phyloP scores from a whole-genome alignment of 2,797 vertebrate species.

The Dipus sagitta region DNA sequence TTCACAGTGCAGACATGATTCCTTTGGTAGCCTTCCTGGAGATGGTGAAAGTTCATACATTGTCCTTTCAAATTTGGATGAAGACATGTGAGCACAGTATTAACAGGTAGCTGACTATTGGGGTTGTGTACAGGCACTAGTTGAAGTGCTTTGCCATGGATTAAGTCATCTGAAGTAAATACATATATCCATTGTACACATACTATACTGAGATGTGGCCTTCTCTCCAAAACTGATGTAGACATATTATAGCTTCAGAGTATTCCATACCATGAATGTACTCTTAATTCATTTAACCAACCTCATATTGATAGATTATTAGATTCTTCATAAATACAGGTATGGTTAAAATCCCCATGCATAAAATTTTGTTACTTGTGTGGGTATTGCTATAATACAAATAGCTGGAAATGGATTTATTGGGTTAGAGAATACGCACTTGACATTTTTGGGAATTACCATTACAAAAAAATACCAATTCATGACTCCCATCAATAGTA shows the following conservation, averaged over 20 bases:
- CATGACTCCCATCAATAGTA: constrained; percentile 17
- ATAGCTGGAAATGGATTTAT: constrained; percentile 35
- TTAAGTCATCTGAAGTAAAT: constrained; percentile 56
- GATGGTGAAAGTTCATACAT: constrained; percentile 27
- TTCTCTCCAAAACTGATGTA: neutral
- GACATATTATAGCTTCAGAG: constrained; percentile 11
- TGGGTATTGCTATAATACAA: constrained; percentile 61
- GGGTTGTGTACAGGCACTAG: constrained; percentile 36
- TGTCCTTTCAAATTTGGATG: constrained; percentile 58
- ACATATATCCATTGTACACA: constrained; percentile 2
- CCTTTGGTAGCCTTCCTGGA: constrained; percentile 37
- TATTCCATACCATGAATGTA: constrained; percentile 51
- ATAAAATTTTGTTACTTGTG: constrained; percentile 57
- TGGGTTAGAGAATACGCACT: constrained; percentile 53
- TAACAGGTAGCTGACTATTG: constrained; percentile 26
- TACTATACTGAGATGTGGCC: constrained; percentile 39
- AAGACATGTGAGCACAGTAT: constrained; percentile 59
- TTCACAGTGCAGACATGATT: constrained; percentile 61
- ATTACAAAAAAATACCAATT: constrained; percentile 32
- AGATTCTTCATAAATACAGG: constrained; percentile 35
- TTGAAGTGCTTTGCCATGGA: constrained; percentile 46
- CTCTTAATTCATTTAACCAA: constrained; percentile 43
- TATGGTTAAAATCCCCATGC: constrained; percentile 46
- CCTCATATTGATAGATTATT: constrained; percentile 14
- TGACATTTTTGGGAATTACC: constrained; percentile 37